Conservation (phyloP, 2,888 invertebrate genomes). For the Eudiplozoon nipponicum region DNA sequence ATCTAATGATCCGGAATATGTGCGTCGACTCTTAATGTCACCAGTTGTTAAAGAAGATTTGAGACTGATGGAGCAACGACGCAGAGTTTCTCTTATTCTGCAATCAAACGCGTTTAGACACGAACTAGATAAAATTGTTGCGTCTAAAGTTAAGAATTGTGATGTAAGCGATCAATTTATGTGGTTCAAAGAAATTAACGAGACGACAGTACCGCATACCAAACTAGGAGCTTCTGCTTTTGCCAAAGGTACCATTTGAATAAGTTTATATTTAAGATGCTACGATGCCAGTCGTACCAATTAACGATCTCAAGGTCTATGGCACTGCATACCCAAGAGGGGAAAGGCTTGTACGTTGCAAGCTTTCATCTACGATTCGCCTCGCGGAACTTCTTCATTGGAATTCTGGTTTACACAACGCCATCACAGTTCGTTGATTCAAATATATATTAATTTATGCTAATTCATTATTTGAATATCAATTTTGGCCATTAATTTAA, state of each 20-base stretch:
- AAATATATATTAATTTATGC: no score
- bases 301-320: neutral
- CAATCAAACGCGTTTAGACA: neutral
- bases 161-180: neutral
- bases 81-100: neutral
- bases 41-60: constrained; percentile 2
- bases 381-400: constrained; percentile 76
- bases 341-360: constrained; percentile 69
- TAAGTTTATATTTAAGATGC: no score
- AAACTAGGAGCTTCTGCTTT: neutral
- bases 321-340: constrained; percentile 57
- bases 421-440: no score
- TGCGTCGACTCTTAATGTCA: no score
- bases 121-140: neutral
- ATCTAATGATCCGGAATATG: no score
- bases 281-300: neutral
- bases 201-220: neutral
- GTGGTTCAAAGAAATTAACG: neutral
- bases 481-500: no score
- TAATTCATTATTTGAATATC: no score
- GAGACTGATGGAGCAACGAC: neutral
- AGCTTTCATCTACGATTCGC: constrained; percentile 69
- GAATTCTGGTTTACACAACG: no score
- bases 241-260: no score
- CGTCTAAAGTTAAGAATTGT: constrained; percentile 1